These are phyloP conservation scores for Drosophila auraria DNA, from an alignment of 1,140 invertebrate species.

Conservation along the genomic window DNA sequence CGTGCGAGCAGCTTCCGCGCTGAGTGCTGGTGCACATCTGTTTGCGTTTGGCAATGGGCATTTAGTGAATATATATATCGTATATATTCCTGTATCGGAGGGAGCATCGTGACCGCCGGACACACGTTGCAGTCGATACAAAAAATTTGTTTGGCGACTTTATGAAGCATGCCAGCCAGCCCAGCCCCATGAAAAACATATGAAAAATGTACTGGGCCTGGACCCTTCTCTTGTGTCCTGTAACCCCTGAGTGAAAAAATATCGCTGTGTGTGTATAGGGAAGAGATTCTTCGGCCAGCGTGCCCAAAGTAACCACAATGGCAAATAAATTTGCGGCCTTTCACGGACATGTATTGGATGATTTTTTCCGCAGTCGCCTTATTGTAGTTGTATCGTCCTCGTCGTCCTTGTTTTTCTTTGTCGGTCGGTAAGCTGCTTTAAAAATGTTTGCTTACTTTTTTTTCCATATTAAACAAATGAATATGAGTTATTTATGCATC, in stretches of 20 bases:
- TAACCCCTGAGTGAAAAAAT: slow-evolving; percentile 33
- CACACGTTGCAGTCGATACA: slow-evolving; percentile 34
- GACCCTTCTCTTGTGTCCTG: not conserved
- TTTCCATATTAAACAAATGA: slow-evolving; percentile 45
- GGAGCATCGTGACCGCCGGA: not conserved
- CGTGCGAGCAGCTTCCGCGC: slow-evolving; percentile 47
- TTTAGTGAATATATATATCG: slow-evolving; percentile 45
- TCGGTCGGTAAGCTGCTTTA: slow-evolving; percentile 44
- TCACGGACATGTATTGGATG: slow-evolving; percentile 51
- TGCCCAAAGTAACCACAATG: slow-evolving; percentile 74
- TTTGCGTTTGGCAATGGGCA: slow-evolving; percentile 62
- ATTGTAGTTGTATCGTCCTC: slow-evolving; percentile 9
- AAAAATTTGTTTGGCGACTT: slow-evolving; percentile 69
- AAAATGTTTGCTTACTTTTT: slow-evolving; percentile 42
- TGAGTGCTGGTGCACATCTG: slow-evolving; percentile 38
- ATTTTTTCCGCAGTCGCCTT: not conserved
- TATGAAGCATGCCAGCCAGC: slow-evolving; percentile 59
- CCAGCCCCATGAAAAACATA: slow-evolving; percentile 58
- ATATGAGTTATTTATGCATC: slow-evolving; percentile 56
- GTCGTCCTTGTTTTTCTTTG: slow-evolving; percentile 21
- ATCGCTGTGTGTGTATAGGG: slow-evolving; percentile 1
- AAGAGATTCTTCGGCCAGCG: slow-evolving; percentile 32
- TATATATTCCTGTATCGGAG: slow-evolving; percentile 22
- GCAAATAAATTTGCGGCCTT: slow-evolving; percentile 79
- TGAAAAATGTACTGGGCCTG: slow-evolving; percentile 62